These are phyloP conservation scores for Arizona elegans DNA, from an alignment of 2,113 vertebrate genomes.

Conservation along the genomic window DNA sequence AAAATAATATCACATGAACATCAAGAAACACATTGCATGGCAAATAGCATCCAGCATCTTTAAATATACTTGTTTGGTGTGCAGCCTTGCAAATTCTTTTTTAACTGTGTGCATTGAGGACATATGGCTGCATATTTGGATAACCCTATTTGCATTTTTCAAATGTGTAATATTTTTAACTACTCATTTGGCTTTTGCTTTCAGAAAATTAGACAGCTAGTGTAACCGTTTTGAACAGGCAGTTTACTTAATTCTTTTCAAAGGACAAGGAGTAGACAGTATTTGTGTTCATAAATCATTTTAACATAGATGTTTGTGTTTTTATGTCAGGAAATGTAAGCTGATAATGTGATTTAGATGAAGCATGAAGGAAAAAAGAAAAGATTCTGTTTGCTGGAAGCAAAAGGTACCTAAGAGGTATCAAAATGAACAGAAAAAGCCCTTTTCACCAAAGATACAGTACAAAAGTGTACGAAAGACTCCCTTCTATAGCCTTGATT, in stretches of 20 bases:
- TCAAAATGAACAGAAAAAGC: background rate
- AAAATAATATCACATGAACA: conserved; percentile 44
- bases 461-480: conserved; percentile 4
- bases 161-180: conserved; percentile 78
- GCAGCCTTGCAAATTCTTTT: conserved; percentile 72
- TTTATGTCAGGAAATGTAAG: conserved; percentile 67
- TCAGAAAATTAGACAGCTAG: conserved; percentile 76
- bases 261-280: conserved; percentile 52
- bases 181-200: conserved; percentile 79
- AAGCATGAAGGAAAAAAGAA: conserved; percentile 54
- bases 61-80: conserved; percentile 71
- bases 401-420: conserved; percentile 7
- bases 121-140: conserved; percentile 84
- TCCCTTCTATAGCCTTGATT: background rate
- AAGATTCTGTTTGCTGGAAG: conserved; percentile 49
- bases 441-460: background rate
- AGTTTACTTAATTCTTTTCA: conserved; percentile 73
- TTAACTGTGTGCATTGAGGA: conserved; percentile 73
- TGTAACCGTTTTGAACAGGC: conserved; percentile 70
- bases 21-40: conserved; percentile 44
- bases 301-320: conserved; percentile 68
- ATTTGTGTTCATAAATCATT: conserved; percentile 67
- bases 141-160: conserved; percentile 83
- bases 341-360: conserved; percentile 64
- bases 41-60: conserved; percentile 60